These are phyloP conservation scores for Periophthalmodon schlosseri DNA, from an alignment of 2,113 vertebrate species.

Conservation along the genomic window DNA sequence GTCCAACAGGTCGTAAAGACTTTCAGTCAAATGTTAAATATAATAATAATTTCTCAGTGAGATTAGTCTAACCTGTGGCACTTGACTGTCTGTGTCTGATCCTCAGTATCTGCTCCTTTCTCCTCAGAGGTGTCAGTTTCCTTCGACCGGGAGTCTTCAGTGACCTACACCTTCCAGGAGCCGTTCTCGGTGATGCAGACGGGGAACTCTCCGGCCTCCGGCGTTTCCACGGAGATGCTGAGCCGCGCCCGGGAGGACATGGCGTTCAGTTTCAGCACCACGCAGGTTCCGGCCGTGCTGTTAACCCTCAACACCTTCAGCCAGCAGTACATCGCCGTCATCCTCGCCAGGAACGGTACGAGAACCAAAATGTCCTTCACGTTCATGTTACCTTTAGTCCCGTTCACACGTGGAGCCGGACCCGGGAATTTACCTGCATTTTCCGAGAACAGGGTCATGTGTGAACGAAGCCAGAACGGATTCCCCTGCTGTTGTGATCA, in stretches of 20 bases:
- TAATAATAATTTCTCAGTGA: too few species aligned
- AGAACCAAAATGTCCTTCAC: too few species aligned
- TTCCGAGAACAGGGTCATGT: too few species aligned
- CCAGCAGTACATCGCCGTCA: slow-evolving; percentile 87
- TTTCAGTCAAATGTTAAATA: too few species aligned
- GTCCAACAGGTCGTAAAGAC: too few species aligned
- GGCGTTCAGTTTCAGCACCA: slow-evolving; percentile 88
- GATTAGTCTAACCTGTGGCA: too few species aligned
- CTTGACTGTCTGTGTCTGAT: not conserved
- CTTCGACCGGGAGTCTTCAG: slow-evolving; percentile 87
- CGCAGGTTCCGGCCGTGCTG: slow-evolving; percentile 86
- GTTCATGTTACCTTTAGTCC: not conserved
- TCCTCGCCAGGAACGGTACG: slow-evolving; percentile 89
- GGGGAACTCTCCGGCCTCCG: slow-evolving; percentile 80
- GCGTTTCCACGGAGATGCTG: slow-evolving; percentile 80
- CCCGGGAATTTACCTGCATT: too few species aligned
- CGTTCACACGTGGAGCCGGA: too few species aligned
- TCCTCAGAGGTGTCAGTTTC: slow-evolving; percentile 91
- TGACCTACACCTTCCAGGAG: slow-evolving; percentile 93
- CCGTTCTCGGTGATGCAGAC: slow-evolving; percentile 94
- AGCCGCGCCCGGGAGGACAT: slow-evolving; percentile 86
- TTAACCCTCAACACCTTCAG: slow-evolving; percentile 87
- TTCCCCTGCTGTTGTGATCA: too few species aligned
- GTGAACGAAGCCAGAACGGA: too few species aligned
- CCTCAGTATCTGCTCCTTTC: not conserved